Evolutionary conservation across 1,140 invertebrate genomes (phyloP), one percentile per base, ranked within the genome.

Genomic region (Agrypnia vestita): DNA sequence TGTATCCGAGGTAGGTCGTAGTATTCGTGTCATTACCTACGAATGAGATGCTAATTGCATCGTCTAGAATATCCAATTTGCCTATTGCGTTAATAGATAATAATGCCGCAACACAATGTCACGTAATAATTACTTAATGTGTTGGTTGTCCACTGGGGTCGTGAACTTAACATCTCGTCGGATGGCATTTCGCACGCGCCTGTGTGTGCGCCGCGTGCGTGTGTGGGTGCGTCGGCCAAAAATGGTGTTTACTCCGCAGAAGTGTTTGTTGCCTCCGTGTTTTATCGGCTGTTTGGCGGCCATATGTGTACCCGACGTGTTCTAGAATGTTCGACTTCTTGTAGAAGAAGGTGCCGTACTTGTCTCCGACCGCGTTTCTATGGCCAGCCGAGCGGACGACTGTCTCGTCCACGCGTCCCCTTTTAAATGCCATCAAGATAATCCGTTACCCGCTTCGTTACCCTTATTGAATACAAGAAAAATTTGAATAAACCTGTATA

Each of bases 241-340:
- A 78, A 75, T 69, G 81, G 78, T 82, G 78, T 80, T 82, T 82
- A 78, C 81, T 56, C 67, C 78, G 73, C 44, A 49, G 44, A 69
- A 46, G 12, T 47, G n/a, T 69, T 69, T 47, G 64, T 69, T 49
- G 7, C 64, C 55, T 17, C 19, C 43, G 44, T 69, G 64, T 47
- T 67, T 67, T 67, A 67, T 67, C 13, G 62, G 15, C 35, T 46
- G 62, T 47, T 69, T 15, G 61, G 64, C 4, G 12, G 44, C 44
- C 64, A 21, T 17, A 69, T 19, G 62, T 21, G 15, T 35, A 35
- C 25, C 25, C 25, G 25, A 35, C 6, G 25, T 47, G 19, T 49
- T 12, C 64, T 69, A 69, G 64, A 49, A 47, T 17, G 64, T 46
- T 46, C 43, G 9, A 19, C 0, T 8, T 47, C 64, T 69, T 69